Conservation (phyloP, 53 echinoderm and acorn worm genomes). For the Apostichopus leukothele region DNA sequence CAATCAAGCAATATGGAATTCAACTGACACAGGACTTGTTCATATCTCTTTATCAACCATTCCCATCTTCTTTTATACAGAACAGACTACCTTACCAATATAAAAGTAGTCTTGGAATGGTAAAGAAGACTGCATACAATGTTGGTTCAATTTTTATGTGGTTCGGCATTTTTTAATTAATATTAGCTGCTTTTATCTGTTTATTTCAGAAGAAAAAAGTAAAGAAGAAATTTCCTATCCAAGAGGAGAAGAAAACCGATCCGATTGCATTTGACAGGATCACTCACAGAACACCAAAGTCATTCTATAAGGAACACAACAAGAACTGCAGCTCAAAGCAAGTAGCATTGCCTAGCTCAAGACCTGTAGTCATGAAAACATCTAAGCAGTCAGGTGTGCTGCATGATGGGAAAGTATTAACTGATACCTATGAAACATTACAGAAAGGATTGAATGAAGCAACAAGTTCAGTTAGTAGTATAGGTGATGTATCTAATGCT, state of each 20-base stretch:
- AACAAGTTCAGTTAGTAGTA: slow-evolving; percentile 49
- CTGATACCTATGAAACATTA: not conserved
- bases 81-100: too few relatives aligned
- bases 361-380: not conserved
- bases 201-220: slow-evolving; percentile 31
- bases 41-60: too few relatives aligned
- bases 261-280: slow-evolving; percentile 18
- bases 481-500: slow-evolving; percentile 58
- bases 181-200: not conserved
- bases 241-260: slow-evolving; percentile 35
- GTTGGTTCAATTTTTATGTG: too few relatives aligned
- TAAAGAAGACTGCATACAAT: too few relatives aligned
- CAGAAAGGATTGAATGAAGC: slow-evolving; percentile 15
- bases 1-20: too few relatives aligned
- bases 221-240: slow-evolving; percentile 23
- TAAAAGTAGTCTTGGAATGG: too few relatives aligned
- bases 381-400: not conserved
- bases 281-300: slow-evolving; percentile 31
- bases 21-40: too few relatives aligned
- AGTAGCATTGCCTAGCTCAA: not conserved
- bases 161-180: too few relatives aligned
- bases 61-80: too few relatives aligned
- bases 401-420: not conserved
- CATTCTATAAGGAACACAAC: slow-evolving; percentile 33
- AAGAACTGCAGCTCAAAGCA: slow-evolving; percentile 35